These are phyloP conservation scores for Ramphastos sulfuratus DNA, from an alignment of 2,113 vertebrate species.

Conservation along the genomic window DNA sequence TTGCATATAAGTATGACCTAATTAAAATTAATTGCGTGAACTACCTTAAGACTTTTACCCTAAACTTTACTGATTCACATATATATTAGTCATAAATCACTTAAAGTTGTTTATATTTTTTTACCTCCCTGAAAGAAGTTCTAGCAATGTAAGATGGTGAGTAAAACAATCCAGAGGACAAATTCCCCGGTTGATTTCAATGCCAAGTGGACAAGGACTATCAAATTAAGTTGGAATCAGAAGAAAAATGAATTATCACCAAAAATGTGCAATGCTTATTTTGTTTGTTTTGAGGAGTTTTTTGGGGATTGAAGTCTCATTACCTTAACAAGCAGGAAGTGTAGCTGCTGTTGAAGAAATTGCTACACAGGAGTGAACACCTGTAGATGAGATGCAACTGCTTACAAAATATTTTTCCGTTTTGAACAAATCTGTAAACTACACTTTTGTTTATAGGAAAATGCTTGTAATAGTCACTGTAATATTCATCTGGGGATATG, in stretches of 20 bases:
- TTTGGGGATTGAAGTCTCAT: not conserved
- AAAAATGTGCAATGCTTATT: not conserved
- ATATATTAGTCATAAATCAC: not conserved
- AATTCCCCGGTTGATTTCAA: not conserved
- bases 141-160: not conserved
- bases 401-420: slow-evolving; percentile 67
- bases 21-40: not conserved
- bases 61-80: not conserved
- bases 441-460: slow-evolving; percentile 67
- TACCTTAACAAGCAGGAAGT: not conserved
- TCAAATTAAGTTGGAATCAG: not conserved
- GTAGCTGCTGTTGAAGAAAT: not conserved
- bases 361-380: not conserved
- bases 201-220: not conserved
- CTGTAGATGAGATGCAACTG: slow-evolving; percentile 41
- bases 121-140: not conserved
- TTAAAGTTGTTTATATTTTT: not conserved
- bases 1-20: not conserved
- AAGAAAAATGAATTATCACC: too few species aligned
- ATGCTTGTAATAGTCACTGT: slow-evolving; percentile 67
- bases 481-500: slow-evolving; percentile 64
- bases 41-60: not conserved
- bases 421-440: slow-evolving; percentile 74
- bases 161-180: not conserved
- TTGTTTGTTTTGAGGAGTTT: not conserved